Evolutionary conservation across 2,797 vertebrate genomes (phyloP).

Genomic region (Sciaenops ocellatus): DNA sequence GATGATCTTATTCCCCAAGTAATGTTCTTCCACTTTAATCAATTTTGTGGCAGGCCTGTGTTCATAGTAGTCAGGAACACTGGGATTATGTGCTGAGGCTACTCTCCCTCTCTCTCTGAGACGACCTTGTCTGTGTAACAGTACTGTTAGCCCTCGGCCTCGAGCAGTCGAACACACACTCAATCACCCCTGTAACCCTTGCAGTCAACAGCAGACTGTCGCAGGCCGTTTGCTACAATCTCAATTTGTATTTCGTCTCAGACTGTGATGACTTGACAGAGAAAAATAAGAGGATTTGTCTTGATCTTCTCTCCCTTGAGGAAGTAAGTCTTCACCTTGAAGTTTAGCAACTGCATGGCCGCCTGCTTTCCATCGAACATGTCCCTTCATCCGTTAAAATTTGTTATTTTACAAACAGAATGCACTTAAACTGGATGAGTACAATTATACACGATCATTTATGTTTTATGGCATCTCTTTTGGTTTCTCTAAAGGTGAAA

Average conservation of each 20-base stretch:
- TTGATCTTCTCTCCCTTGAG: slow-evolving; percentile 80
- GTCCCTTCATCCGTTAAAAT: slow-evolving; percentile 13
- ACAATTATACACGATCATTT: slow-evolving; percentile 15
- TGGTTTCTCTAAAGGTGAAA: slow-evolving; percentile 6
- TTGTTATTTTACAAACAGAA: slow-evolving; percentile 23
- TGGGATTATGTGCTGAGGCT: slow-evolving; percentile 80
- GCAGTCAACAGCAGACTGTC: slow-evolving; percentile 81
- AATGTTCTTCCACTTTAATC: slow-evolving; percentile 76
- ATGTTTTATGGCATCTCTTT: neutral
- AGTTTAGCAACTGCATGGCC: slow-evolving; percentile 67
- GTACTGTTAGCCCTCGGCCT: slow-evolving; percentile 86
- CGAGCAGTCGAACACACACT: slow-evolving; percentile 84
- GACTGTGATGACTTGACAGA: slow-evolving; percentile 85
- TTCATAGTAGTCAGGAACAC: slow-evolving; percentile 76
- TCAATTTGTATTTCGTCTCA: slow-evolving; percentile 86
- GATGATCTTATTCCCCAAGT: slow-evolving; percentile 77
- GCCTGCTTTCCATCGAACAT: slow-evolving; percentile 21
- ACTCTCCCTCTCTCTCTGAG: slow-evolving; percentile 62
- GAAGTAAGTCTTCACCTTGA: slow-evolving; percentile 78
- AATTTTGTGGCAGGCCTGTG: slow-evolving; percentile 72
- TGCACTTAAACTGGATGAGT: neutral
- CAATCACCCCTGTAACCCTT: slow-evolving; percentile 86
- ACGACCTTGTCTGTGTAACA: slow-evolving; percentile 86
- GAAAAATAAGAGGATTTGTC: slow-evolving; percentile 86
- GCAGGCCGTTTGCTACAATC: slow-evolving; percentile 79